These are phyloP conservation scores for Anastatus disparis DNA, from an alignment of 1,140 invertebrate species.

Conservation along the genomic window DNA sequence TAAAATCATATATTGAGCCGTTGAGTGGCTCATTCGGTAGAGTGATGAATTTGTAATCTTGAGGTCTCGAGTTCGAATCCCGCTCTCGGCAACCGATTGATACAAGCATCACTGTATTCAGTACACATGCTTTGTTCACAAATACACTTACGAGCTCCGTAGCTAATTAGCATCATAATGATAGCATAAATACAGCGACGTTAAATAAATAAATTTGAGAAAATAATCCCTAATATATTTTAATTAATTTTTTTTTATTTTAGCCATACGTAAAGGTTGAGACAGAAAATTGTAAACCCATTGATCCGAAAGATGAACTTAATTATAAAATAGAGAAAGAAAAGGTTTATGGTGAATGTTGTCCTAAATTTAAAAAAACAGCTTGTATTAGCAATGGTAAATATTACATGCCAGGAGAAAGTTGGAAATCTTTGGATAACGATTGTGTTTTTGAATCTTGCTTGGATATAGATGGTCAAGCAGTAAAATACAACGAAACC, in stretches of 20 bases:
- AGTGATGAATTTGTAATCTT: no score
- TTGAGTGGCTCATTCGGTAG: no score
- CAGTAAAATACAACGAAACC: constrained; percentile 65
- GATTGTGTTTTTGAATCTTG: constrained; percentile 74
- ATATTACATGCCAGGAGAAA: constrained; percentile 69
- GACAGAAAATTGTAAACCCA: constrained; percentile 61
- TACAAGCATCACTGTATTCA: no score
- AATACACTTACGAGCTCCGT: no score
- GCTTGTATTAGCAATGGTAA: constrained; percentile 69
- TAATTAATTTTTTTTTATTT: constrained; percentile 33
- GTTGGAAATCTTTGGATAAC: constrained; percentile 67
- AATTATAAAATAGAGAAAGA: constrained; percentile 67
- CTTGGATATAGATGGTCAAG: constrained; percentile 60
- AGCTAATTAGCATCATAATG: no score
- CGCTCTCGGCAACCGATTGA: no score
- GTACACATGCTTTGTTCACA: no score
- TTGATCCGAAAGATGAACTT: constrained; percentile 56
- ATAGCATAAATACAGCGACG: no score
- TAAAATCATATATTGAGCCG: no score
- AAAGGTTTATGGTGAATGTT: constrained; percentile 67
- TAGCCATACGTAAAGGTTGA: constrained; percentile 63
- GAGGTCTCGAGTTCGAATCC: no score
- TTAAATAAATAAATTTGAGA: no score
- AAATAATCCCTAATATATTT: no score
- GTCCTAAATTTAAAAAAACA: constrained; percentile 65